Evolutionary conservation across 2,797 vertebrate genomes (phyloP).

Genomic region (Trachurus trachurus): DNA sequence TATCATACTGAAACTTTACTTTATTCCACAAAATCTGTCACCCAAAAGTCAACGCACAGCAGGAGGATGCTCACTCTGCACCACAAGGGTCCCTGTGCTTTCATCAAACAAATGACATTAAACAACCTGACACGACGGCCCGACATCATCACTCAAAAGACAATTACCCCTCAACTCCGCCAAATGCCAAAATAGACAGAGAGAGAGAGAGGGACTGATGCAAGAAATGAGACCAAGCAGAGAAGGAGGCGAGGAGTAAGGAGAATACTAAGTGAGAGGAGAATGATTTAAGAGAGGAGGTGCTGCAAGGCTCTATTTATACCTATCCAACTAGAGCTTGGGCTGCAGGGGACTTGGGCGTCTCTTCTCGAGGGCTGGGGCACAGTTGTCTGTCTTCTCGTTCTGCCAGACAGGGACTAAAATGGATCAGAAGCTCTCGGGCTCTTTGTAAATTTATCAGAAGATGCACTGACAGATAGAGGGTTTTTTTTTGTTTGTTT

Average conservation of each 20-base stretch:
- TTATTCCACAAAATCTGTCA: constrained; percentile 24
- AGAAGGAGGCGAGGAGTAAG: constrained; percentile 31
- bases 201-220: constrained; percentile 35
- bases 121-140: constrained; percentile 52
- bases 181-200: constrained; percentile 44
- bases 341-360: constrained; percentile 41
- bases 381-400: constrained; percentile 54
- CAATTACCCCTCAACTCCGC: constrained; percentile 45
- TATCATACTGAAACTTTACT: constrained; percentile 1
- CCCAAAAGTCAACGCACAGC: constrained; percentile 21
- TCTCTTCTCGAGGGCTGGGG: constrained; percentile 47
- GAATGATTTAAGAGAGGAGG: constrained; percentile 56
- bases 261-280: constrained; percentile 66
- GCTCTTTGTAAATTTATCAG: constrained; percentile 55
- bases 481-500: neutral
- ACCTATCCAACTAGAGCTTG: constrained; percentile 37
- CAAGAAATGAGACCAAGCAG: constrained; percentile 40
- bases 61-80: constrained; percentile 21
- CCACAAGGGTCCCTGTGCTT: constrained; percentile 13
- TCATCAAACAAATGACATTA: constrained; percentile 55
- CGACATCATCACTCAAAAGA: constrained; percentile 53
- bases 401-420: constrained; percentile 55
- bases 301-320: constrained; percentile 69
- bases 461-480: constrained; percentile 47
- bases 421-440: constrained; percentile 51